These are phyloP conservation scores for Hyaena hyaena DNA, from an alignment of 2,113 vertebrate species.

Conservation along the genomic window DNA sequence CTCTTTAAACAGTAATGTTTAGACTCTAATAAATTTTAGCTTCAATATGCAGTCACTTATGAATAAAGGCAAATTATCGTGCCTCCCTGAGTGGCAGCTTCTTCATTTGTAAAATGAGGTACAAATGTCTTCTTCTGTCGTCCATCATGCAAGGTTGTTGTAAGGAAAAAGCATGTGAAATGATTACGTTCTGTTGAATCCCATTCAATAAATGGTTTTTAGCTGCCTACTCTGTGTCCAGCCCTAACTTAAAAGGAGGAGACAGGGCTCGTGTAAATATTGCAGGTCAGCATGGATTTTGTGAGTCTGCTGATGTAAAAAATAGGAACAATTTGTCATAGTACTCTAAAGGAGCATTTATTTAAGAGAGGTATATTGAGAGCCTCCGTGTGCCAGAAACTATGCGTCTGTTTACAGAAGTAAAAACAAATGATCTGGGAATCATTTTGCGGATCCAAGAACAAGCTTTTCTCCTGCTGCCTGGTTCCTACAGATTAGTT, in stretches of 20 bases:
- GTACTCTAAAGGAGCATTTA: neutral
- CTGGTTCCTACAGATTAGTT: neutral
- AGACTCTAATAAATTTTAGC: slow-evolving; percentile 11
- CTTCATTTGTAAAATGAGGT: slow-evolving; percentile 34
- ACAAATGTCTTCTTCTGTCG: slow-evolving; percentile 12
- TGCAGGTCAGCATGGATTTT: neutral
- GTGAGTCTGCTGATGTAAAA: neutral
- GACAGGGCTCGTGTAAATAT: neutral
- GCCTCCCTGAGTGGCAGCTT: neutral
- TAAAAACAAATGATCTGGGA: slow-evolving; percentile 5
- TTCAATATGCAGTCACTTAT: neutral
- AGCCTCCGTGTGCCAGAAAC: neutral
- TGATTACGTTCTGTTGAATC: neutral
- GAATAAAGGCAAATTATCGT: slow-evolving; percentile 21
- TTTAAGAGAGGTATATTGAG: neutral
- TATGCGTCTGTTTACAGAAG: neutral
- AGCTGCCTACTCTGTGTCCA: neutral
- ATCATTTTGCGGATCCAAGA: neutral
- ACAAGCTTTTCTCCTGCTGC: neutral
- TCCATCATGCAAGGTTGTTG: neutral
- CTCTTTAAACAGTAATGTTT: neutral
- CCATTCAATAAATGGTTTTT: neutral
- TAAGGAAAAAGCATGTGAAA: neutral
- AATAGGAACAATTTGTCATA: neutral
- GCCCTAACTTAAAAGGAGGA: neutral